Conservation (phyloP, 2,113 vertebrate genomes). For the Gnathonemus longibarbis region DNA sequence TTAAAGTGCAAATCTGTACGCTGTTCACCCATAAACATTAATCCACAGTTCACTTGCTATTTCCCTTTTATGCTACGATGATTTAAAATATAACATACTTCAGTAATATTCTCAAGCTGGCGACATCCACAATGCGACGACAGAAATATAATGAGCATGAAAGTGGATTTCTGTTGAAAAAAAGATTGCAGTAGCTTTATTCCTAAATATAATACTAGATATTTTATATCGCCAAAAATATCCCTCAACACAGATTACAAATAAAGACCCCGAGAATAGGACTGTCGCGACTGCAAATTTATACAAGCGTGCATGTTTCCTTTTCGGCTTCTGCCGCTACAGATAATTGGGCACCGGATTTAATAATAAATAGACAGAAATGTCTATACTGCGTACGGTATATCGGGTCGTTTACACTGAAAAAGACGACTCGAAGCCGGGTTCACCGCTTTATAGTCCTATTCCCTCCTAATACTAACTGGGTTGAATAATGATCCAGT, state of each 20-base stretch:
- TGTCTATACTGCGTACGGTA: neutral
- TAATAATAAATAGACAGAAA: neutral
- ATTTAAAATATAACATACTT: neutral
- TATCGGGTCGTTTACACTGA: neutral
- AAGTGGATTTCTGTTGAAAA: neutral
- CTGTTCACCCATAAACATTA: neutral
- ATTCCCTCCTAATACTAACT: neutral
- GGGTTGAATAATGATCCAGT: neutral
- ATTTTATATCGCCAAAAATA: neutral
- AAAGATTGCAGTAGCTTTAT: neutral
- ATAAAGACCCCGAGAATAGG: neutral
- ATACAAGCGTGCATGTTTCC: neutral
- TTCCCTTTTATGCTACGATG: neutral
- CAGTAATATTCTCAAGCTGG: neutral
- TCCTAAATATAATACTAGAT: neutral
- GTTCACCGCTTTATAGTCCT: neutral
- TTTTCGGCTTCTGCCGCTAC: neutral
- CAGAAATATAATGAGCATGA: neutral
- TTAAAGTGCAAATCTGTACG: neutral
- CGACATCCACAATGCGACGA: neutral
- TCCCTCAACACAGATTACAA: neutral
- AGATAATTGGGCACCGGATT: neutral
- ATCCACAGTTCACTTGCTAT: neutral
- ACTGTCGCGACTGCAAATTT: slow-evolving; percentile 2
- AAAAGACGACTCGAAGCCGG: neutral